Percentiles rank a stretch among this genome's conserved stretches.
Conservation (phyloP, 2,888 invertebrate genomes). For the Drosophila atripex region DNA sequence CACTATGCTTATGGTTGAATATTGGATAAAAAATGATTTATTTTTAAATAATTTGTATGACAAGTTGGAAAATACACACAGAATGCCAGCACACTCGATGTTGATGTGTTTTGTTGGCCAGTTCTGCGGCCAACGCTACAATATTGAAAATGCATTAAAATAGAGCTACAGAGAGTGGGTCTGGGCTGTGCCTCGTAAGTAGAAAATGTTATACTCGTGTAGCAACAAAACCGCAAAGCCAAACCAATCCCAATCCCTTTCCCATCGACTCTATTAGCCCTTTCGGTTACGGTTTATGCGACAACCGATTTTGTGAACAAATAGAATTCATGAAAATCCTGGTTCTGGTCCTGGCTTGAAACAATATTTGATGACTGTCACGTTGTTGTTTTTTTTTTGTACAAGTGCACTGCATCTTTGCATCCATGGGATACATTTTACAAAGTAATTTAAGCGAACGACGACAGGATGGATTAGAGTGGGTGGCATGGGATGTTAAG, state of each 20-base stretch:
- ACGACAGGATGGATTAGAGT: constrained; percentile 46
- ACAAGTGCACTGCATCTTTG: constrained; percentile 11
- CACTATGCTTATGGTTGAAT: no score
- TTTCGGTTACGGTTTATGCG: constrained; percentile 54
- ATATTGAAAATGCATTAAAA: constrained; percentile 76
- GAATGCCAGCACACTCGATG: no score
- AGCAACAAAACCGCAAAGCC: constrained; percentile 67
- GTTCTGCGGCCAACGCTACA: constrained; percentile 40
- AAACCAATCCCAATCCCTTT: constrained; percentile 40
- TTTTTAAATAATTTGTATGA: no score
- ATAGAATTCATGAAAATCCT: neutral
- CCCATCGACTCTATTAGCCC: constrained; percentile 7
- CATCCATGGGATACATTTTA: constrained; percentile 67
- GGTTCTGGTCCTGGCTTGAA: neutral
- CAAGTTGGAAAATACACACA: no score
- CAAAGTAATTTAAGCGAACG: constrained; percentile 72
- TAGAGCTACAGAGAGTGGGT: constrained; percentile 21
- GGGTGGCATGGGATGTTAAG: constrained; percentile 1
- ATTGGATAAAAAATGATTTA: no score
- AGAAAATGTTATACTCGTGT: constrained; percentile 74
- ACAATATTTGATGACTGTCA: neutral
- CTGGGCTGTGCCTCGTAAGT: constrained; percentile 20
- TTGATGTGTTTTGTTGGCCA: constrained; percentile 11
- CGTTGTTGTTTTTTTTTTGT: no score
- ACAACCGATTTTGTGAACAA: neutral